Evolutionary conservation across 2,113 vertebrate species (phyloP).

Genomic region (Elachura formosa): DNA sequence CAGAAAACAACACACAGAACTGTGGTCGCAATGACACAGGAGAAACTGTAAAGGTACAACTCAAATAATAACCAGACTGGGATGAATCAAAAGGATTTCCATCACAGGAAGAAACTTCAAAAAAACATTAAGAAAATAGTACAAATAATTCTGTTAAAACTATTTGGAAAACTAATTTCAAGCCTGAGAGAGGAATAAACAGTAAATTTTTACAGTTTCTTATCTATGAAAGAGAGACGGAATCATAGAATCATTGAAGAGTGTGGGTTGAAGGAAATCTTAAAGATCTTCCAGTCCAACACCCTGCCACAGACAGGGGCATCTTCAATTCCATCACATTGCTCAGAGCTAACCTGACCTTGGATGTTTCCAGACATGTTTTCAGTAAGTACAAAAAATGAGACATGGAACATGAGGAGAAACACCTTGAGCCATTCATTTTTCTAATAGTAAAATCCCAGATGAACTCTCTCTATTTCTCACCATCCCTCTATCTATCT

Average conservation of each 20-base stretch:
- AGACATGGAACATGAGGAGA: background rate
- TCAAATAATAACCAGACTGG: background rate
- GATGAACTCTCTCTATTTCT: background rate
- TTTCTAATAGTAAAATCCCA: background rate
- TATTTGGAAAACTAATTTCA: background rate
- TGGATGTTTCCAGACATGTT: background rate
- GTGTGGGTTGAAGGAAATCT: background rate
- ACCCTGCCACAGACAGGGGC: background rate
- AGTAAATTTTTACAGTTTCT: background rate
- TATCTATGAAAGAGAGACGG: background rate
- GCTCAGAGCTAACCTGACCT: background rate
- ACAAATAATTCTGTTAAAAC: background rate
- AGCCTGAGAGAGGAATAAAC: background rate
- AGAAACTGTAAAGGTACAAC: background rate
- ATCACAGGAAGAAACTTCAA: background rate
- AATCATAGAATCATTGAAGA: background rate
- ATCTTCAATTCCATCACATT: background rate
- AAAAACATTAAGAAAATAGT: background rate
- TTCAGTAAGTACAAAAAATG: background rate
- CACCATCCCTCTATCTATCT: background rate
- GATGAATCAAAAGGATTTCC: background rate
- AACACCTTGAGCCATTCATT: background rate
- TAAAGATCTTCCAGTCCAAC: background rate
- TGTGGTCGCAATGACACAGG: background rate
- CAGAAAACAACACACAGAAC: background rate